A percentile compares a stretch with the other conserved stretches of the same genome.
Conservation (phyloP, 2,888 invertebrate species). For the Tetranychus piercei region DNA sequence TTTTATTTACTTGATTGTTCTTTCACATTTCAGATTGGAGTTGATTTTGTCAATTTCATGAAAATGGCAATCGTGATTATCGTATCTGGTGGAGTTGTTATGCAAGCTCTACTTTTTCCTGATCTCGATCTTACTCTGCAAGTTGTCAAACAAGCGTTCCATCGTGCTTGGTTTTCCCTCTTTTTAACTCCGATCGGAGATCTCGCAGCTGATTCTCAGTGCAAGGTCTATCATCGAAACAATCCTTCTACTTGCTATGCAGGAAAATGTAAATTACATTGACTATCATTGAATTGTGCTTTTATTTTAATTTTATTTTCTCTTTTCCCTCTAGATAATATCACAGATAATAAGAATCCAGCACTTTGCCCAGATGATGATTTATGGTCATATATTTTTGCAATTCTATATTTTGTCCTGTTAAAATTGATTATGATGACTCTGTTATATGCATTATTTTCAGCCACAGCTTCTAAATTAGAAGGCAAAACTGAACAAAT, state of each 20-base stretch:
- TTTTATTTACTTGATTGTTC: neutral
- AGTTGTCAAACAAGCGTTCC: conserved; percentile 31
- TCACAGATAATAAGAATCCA: neutral
- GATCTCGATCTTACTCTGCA: conserved; percentile 31
- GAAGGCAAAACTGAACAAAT: conserved; percentile 31
- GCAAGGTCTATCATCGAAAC: neutral
- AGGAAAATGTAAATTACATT: neutral
- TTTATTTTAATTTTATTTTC: neutral
- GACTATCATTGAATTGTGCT: neutral
- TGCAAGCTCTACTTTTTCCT: conserved; percentile 36
- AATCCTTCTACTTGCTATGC: neutral
- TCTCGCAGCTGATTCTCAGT: conserved; percentile 25
- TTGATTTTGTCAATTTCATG: conserved; percentile 32
- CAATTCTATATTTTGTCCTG: conserved; percentile 29
- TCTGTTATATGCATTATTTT: conserved; percentile 32
- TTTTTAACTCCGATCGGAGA: conserved; percentile 34
- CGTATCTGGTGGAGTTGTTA: conserved; percentile 28
- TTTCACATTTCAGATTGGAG: conserved; percentile 22
- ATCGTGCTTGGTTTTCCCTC: conserved; percentile 35
- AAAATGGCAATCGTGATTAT: conserved; percentile 33
- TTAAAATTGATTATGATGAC: conserved; percentile 33
- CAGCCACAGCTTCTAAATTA: conserved; percentile 26
- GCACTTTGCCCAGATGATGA: conserved; percentile 25
- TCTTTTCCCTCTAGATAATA: neutral
- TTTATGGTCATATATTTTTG: conserved; percentile 27